phyloP scores from a whole-genome alignment of 2,888 invertebrate genomes.

The Drymonia ruficornis region DNA sequence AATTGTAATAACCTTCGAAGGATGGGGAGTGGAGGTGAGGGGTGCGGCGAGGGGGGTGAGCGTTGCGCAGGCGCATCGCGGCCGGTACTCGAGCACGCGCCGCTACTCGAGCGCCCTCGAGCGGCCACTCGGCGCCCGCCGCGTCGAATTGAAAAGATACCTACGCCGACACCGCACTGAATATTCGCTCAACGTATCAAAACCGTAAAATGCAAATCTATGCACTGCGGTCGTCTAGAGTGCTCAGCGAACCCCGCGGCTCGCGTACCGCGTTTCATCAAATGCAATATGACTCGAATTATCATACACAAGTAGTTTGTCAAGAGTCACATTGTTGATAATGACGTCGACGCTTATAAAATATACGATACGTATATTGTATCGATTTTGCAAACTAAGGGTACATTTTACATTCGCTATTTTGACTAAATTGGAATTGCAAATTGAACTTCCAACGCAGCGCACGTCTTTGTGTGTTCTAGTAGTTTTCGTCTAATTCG shows the following conservation, averaged over 20 bases:
- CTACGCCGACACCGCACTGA: slow-evolving; percentile 79
- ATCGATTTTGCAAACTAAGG: slow-evolving; percentile 17
- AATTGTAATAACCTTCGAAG: slow-evolving; percentile 74
- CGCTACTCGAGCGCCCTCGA: slow-evolving; percentile 73
- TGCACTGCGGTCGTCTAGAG: slow-evolving; percentile 80
- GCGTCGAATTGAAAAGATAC: slow-evolving; percentile 83
- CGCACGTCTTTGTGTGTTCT: slow-evolving; percentile 29
- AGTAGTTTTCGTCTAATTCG: slow-evolving; percentile 56
- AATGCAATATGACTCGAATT: slow-evolving; percentile 77
- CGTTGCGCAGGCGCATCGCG: slow-evolving; percentile 73
- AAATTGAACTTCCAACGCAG: slow-evolving; percentile 34
- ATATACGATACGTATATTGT: slow-evolving; percentile 12
- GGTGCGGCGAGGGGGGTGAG: slow-evolving; percentile 30
- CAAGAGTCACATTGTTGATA: slow-evolving; percentile 59
- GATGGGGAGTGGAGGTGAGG: slow-evolving; percentile 33
- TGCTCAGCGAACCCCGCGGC: slow-evolving; percentile 61
- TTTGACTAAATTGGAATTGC: slow-evolving; percentile 30
- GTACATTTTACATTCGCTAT: slow-evolving; percentile 24
- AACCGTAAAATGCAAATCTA: slow-evolving; percentile 84
- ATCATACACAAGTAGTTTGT: slow-evolving; percentile 70
- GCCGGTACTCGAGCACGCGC: slow-evolving; percentile 79
- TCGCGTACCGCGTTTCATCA: slow-evolving; percentile 69
- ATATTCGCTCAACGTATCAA: slow-evolving; percentile 83
- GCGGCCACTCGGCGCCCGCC: slow-evolving; percentile 75
- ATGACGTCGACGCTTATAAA: slow-evolving; percentile 33